Evolutionary conservation across 2,797 vertebrate species (phyloP).

Genomic region (Ataeniobius toweri): DNA sequence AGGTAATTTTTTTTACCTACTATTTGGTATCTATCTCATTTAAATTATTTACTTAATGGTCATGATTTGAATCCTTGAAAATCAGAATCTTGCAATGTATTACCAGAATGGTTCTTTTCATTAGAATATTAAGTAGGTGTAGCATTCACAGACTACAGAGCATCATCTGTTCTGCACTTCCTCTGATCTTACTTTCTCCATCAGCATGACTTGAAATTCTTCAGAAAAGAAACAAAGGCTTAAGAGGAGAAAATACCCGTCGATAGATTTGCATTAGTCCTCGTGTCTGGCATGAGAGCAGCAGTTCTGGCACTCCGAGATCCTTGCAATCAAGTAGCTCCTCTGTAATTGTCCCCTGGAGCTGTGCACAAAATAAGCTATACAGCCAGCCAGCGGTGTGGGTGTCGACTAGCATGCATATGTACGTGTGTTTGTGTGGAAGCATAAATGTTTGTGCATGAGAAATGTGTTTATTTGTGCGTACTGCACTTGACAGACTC

Average conservation of each 20-base stretch:
- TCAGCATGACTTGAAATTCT: constrained; percentile 64
- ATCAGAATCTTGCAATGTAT: constrained; percentile 21
- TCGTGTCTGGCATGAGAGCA: constrained; percentile 47
- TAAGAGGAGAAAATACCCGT: constrained; percentile 52
- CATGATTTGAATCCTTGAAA: constrained; percentile 15
- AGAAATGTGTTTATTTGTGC: constrained; percentile 14
- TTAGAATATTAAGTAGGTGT: constrained; percentile 22
- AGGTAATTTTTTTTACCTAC: not conserved
- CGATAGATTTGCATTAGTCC: constrained; percentile 56
- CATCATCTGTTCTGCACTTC: constrained; percentile 62
- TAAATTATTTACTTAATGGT: not conserved
- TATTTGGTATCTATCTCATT: constrained; percentile 4
- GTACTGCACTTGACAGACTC: constrained; percentile 36
- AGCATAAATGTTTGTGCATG: constrained; percentile 9
- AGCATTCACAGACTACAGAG: constrained; percentile 37
- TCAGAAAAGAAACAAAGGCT: constrained; percentile 69
- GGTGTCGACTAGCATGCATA: constrained; percentile 24
- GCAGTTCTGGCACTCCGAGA: constrained; percentile 51
- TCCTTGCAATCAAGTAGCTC: constrained; percentile 69
- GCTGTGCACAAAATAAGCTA: constrained; percentile 33
- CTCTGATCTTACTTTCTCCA: constrained; percentile 65
- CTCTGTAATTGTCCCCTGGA: constrained; percentile 57
- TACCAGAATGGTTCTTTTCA: constrained; percentile 21
- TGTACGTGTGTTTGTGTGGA: constrained; percentile 9
- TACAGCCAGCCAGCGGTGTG: constrained; percentile 34